A percentile compares a stretch with the other conserved stretches of the same genome.
These are phyloP conservation scores for Arenaria interpres DNA, from an alignment of 2,113 vertebrate species.

Conservation along the genomic window DNA sequence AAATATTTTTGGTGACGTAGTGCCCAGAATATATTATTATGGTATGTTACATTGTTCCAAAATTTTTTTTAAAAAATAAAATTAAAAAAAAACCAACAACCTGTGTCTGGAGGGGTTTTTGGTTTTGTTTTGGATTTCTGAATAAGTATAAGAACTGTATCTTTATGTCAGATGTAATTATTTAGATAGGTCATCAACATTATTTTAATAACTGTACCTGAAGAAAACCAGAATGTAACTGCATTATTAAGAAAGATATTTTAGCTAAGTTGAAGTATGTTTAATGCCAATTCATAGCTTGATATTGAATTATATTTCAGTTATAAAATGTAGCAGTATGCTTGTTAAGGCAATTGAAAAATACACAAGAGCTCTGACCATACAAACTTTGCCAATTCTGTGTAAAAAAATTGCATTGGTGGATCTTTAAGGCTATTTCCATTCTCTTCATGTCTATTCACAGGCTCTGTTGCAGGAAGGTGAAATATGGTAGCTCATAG, in stretches of 20 bases:
- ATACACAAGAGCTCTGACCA: background rate
- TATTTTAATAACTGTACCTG: background rate
- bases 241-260: slow-evolving; percentile 22
- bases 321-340: slow-evolving; percentile 32
- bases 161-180: background rate
- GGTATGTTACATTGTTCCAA: background rate
- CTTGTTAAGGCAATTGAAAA: background rate
- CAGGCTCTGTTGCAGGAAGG: background rate
- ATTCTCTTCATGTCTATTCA: background rate
- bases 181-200: slow-evolving; percentile 3
- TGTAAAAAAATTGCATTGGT: background rate
- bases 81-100: background rate
- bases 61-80: background rate
- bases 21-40: background rate
- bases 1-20: background rate
- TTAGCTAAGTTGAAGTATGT: background rate
- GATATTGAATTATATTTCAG: slow-evolving; percentile 29
- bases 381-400: background rate
- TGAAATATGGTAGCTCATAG: background rate
- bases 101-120: background rate
- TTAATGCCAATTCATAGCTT: slow-evolving; percentile 30
- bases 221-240: slow-evolving; percentile 24
- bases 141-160: background rate
- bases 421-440: background rate
- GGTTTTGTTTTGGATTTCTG: background rate